Evolutionary conservation across 2,797 vertebrate genomes (phyloP).

Genomic region (Oreochromis grahami): DNA sequence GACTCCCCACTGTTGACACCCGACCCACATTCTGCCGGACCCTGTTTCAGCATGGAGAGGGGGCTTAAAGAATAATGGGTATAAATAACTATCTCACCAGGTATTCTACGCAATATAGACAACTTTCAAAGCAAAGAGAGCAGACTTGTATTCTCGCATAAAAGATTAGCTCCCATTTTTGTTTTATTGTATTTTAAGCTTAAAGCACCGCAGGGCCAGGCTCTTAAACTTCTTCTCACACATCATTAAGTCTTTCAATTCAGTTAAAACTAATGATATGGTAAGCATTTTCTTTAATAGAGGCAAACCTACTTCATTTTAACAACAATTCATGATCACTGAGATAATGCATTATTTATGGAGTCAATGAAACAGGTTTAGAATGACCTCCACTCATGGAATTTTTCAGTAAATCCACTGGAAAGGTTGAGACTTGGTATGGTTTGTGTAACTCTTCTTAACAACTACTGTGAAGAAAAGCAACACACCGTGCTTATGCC

Average conservation of each 20-base stretch:
- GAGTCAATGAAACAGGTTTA: not conserved
- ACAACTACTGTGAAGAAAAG: not conserved
- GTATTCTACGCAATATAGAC: constrained; percentile 51
- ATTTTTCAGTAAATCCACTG: not conserved
- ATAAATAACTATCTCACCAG: constrained; percentile 69
- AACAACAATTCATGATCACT: not conserved
- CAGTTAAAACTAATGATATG: not conserved
- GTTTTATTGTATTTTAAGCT: not conserved
- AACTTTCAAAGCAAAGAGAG: constrained; percentile 30
- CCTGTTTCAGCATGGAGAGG: constrained; percentile 50
- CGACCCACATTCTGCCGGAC: constrained; percentile 66
- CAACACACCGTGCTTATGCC: not conserved
- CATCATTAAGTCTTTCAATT: not conserved
- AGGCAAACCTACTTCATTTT: not conserved
- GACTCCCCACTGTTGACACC: constrained; percentile 68
- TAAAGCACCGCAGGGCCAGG: not conserved
- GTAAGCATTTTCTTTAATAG: not conserved
- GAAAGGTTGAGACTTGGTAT: not conserved
- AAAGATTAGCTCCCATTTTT: not conserved
- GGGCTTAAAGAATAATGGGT: constrained; percentile 49
- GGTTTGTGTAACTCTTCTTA: not conserved
- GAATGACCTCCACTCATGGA: not conserved
- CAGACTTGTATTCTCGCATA: constrained; percentile 1
- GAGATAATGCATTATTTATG: not conserved
- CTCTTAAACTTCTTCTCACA: not conserved